Evolutionary conservation across 2,797 vertebrate genomes (phyloP).

Genomic region (Otus scops): DNA sequence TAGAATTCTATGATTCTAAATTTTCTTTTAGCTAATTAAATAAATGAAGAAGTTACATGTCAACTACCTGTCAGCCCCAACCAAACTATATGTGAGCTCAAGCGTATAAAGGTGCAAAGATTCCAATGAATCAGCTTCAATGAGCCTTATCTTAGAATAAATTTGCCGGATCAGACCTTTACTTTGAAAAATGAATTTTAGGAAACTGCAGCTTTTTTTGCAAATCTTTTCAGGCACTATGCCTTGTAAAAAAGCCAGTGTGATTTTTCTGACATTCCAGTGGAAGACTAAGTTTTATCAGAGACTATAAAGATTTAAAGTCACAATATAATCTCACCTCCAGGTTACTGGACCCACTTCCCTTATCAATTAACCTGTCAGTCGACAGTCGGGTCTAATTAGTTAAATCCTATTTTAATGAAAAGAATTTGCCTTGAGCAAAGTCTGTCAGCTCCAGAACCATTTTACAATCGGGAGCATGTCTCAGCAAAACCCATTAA

Average conservation of each 20-base stretch:
- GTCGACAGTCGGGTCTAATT: constrained; percentile 55
- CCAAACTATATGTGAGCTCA: neutral
- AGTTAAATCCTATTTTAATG: constrained; percentile 70
- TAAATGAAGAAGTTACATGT: neutral
- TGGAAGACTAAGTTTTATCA: constrained; percentile 24
- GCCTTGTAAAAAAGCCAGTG: neutral
- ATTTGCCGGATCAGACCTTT: neutral
- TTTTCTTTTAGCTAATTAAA: neutral
- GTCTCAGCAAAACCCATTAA: constrained; percentile 37
- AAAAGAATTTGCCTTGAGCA: constrained; percentile 67
- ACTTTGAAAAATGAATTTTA: neutral
- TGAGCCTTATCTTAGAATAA: neutral
- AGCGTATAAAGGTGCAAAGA: neutral
- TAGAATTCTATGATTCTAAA: too few relatives aligned
- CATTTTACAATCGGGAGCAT: neutral
- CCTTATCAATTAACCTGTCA: constrained; percentile 71
- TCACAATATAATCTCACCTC: constrained; percentile 37
- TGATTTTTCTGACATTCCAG: neutral
- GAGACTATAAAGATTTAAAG: constrained; percentile 37
- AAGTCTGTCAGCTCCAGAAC: constrained; percentile 52
- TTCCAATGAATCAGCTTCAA: neutral
- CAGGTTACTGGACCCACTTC: constrained; percentile 36
- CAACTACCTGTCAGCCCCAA: neutral
- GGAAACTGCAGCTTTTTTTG: neutral
- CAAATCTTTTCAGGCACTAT: neutral